Percentiles rank a stretch among this genome's conserved stretches.
Conservation (phyloP, 2,113 vertebrate genomes). For the Cyphomyrus discorhynchus region DNA sequence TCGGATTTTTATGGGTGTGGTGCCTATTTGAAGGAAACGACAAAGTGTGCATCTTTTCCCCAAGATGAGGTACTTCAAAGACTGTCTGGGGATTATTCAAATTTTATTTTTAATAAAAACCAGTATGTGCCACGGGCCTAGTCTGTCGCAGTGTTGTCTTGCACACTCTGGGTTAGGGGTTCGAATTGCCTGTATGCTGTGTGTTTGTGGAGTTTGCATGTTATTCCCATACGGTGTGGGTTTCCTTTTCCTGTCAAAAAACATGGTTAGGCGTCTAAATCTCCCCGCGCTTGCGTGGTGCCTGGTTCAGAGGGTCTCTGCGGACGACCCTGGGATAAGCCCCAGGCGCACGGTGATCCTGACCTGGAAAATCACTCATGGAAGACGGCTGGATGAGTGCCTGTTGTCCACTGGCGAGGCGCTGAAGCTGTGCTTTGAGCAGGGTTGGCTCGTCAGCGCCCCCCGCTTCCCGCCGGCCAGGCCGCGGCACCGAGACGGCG, state of each 20-base stretch:
- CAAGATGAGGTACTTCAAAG: background rate
- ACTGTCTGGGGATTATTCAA: background rate
- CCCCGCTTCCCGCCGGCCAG: background rate
- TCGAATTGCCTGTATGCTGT: background rate
- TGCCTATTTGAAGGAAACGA: background rate
- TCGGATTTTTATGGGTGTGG: background rate
- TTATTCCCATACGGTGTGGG: background rate
- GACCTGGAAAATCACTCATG: background rate
- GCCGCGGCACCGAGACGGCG: background rate
- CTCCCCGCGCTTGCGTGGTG: background rate
- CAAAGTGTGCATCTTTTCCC: background rate
- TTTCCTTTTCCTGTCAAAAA: background rate
- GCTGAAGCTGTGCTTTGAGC: background rate
- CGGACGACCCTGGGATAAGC: background rate
- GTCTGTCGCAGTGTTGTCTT: background rate
- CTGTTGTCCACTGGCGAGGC: background rate
- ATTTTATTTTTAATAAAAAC: background rate
- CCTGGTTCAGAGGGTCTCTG: background rate
- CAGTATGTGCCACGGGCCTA: background rate
- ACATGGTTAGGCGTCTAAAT: background rate
- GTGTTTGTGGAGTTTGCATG: background rate
- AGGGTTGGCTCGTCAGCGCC: background rate
- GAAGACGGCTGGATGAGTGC: background rate
- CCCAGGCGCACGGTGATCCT: background rate
- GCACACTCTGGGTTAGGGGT: background rate